Base-by-base conservation (phyloP, 2,113 vertebrate genomes). In the Crotalus helleri region DNA sequence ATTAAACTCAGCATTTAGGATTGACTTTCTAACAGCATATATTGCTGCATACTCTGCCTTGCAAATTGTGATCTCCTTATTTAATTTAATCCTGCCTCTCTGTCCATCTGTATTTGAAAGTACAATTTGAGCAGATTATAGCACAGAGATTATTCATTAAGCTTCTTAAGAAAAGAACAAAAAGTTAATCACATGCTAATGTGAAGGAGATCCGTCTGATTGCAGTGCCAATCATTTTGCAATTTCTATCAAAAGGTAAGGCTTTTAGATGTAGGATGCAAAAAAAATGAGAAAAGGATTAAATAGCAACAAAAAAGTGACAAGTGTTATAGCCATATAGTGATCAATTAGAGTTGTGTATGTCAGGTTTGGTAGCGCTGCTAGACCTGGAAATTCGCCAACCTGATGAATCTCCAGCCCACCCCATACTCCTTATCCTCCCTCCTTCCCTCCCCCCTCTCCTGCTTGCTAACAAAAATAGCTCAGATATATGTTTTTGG, bases 61-160 rank as follows among this genome's bases (percentile, higher is more conserved):
- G n/a, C 69, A 33, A 74, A 74, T 17, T 0, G n/a, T 74, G 69
- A 33, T n/a, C 69, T 74, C 13, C n/a, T 13, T 74, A 74, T 74
- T 33, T 74, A 13, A 33, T 74, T 74, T 74, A 74, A 33, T 74
- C 69, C n/a, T 74, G 15, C 69, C n/a, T 74, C n/a, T 33, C 69
- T n/a, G 5, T 33, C 69, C n/a, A 17, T 74, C 69, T 74, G 13
- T 33, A 74, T 74, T 74, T 74, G 33, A 74, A 74, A 74, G 33
- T 74, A 74, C 33, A 33, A 74, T 74, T 33, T 33, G n/a, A 74
- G 15, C n/a, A 33, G 69, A 74, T 33, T 74, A 81, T 39, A 81
- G n/a, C 69, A 81, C 86, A 51, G 44, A 81, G 90, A 88, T 93
- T 91, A 91, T 39, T 91, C 3, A 1, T 58, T 92, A 93, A 88